phyloP scores from a whole-genome alignment of 1,140 invertebrate species.

The Lanistes nyassanus region DNA sequence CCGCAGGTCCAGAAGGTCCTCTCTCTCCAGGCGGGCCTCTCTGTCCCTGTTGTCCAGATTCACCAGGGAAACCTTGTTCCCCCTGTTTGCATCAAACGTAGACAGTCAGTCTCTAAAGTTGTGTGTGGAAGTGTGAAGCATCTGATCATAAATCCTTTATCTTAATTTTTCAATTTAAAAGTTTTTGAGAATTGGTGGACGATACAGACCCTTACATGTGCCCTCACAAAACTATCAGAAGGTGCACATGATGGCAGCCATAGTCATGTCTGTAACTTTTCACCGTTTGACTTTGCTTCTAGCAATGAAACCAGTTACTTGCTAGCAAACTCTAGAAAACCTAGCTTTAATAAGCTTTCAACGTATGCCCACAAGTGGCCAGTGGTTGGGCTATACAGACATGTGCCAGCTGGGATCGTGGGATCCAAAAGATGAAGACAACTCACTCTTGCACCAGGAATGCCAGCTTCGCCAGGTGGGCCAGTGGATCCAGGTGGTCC shows the following conservation, averaged over 20 bases:
- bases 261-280: background rate
- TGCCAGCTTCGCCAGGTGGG: conserved; percentile 28
- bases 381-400: background rate
- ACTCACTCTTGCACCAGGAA: conserved; percentile 29
- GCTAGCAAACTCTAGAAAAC: background rate
- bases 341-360: background rate
- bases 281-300: no score
- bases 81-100: conserved; percentile 36
- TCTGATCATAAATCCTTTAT: no score
- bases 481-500: conserved; percentile 25
- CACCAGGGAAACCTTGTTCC: conserved; percentile 43
- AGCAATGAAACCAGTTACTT: background rate
- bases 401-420: background rate
- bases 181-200: no score
- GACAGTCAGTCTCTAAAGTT: no score
- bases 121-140: no score
- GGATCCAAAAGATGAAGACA: background rate
- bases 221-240: no score
- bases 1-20: conserved; percentile 42
- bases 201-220: no score
- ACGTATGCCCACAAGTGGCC: background rate
- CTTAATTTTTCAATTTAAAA: no score
- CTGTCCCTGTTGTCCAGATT: conserved; percentile 37
- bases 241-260: no score
- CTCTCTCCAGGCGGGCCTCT: conserved; percentile 49